Base-by-base conservation (phyloP, 2,888 invertebrate species). In the Drosophila rubida region DNA sequence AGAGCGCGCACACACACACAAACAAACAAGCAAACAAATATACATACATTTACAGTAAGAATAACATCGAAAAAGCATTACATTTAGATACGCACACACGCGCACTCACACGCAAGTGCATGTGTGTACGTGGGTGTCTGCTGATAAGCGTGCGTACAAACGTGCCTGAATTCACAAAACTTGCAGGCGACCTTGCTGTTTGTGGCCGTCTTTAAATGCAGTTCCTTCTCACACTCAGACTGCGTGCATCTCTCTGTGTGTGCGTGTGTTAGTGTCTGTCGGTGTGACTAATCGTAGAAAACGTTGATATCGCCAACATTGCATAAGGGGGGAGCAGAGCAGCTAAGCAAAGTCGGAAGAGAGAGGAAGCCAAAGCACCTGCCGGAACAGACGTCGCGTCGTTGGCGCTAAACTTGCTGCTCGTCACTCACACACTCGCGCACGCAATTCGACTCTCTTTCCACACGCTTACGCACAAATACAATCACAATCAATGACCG, bases 141-240 rank as follows among this genome's bases (percentile, higher is more conserved):
- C 41, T 65, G 78, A 78, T 75, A 74, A 78, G 74, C 63, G 59
- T 61, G 59, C 62, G 54, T 57, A 19, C 39, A 76, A 76, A 63
- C 72, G 64, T 60, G 71, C 37, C 37, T n/a, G 9, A 14, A 41
- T 25, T 25, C 37, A 16, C 45, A 19, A 13, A 14, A 27, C 19
- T 39, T 48, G 54, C 39, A 45, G 42, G 51, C 66, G 66, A 77
- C 73, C 78, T 74, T 74, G 78, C 78, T 57, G 45, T 30, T 39
- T 55, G 25, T 57, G 77, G 78, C 78, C 53, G 45, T 30, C 42
- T 55, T 39, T 57, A 53, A 63, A 55, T 76, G 76, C 71, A 76
- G 22, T 22, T 23, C 50, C 32, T 32, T 8, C 49, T 23, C 46
- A 22, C 14, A 45, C 30, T 50, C 44, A 51, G 11, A 44, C 49